Evolutionary conservation across 2,113 vertebrate species (phyloP).

Genomic region (Sminthopsis crassicaudata): DNA sequence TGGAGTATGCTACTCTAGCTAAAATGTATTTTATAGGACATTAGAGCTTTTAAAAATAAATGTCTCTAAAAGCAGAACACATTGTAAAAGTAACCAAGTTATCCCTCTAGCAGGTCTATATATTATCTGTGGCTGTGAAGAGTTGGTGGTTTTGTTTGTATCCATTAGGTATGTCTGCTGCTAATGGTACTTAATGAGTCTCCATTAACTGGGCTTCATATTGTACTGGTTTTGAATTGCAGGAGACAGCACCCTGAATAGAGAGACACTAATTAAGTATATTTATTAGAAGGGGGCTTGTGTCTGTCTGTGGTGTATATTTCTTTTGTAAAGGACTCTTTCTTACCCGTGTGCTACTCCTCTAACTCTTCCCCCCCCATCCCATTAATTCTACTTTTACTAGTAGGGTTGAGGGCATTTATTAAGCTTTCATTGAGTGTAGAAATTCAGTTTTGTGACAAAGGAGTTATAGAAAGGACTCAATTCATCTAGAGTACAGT

Average conservation of each 20-base stretch:
- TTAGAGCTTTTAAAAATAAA: slow-evolving; percentile 60
- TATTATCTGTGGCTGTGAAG: slow-evolving; percentile 66
- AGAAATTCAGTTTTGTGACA: slow-evolving; percentile 58
- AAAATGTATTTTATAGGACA: slow-evolving; percentile 56
- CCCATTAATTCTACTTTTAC: slow-evolving; percentile 42
- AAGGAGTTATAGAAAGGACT: slow-evolving; percentile 24
- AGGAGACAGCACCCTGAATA: slow-evolving; percentile 59
- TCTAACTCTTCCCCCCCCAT: not conserved
- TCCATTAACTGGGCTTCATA: slow-evolving; percentile 63
- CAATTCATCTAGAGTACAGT: not conserved
- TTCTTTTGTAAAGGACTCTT: not conserved
- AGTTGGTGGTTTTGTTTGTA: slow-evolving; percentile 58
- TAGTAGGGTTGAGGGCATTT: slow-evolving; percentile 58
- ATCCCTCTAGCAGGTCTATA: slow-evolving; percentile 46
- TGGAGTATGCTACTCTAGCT: slow-evolving; percentile 42
- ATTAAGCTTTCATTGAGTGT: slow-evolving; percentile 33
- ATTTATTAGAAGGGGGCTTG: slow-evolving; percentile 58
- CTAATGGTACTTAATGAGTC: slow-evolving; percentile 77
- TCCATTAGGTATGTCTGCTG: slow-evolving; percentile 43
- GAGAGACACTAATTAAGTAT: slow-evolving; percentile 68
- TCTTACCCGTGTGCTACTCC: too few relatives aligned
- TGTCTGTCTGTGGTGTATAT: slow-evolving; percentile 30
- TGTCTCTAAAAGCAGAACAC: slow-evolving; percentile 50
- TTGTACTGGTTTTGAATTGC: slow-evolving; percentile 70
- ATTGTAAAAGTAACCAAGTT: slow-evolving; percentile 48